Evolutionary conservation across 1,140 invertebrate genomes (phyloP).

Genomic region (Antheraea mylitta): DNA sequence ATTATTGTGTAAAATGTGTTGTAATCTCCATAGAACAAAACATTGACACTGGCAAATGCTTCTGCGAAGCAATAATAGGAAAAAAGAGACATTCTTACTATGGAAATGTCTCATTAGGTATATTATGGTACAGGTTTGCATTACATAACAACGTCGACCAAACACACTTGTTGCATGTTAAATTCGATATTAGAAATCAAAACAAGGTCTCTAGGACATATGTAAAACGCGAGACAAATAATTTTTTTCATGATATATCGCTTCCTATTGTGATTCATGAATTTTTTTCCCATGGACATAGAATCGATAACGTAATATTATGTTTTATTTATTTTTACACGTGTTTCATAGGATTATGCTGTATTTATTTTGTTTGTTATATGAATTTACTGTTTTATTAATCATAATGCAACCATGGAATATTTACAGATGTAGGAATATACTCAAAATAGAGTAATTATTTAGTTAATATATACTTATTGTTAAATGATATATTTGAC

Average conservation of each 20-base stretch:
- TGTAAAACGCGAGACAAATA: not conserved
- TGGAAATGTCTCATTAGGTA: not conserved
- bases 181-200: not conserved
- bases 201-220: conserved; percentile 2
- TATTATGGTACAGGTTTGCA: not conserved
- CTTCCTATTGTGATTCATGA: conserved; percentile 2
- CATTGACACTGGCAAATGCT: too few relatives aligned
- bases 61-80: not conserved
- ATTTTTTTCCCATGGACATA: not conserved
- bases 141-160: not conserved
- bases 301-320: not conserved
- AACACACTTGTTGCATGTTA: not conserved
- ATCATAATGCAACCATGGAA: not conserved
- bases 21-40: too few relatives aligned
- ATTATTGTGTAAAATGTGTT: too few relatives aligned
- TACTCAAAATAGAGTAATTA: too few relatives aligned
- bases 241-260: not conserved
- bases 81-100: conserved; percentile 14
- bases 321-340: conserved; percentile 3
- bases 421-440: too few relatives aligned
- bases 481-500: too few relatives aligned
- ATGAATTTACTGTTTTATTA: not conserved
- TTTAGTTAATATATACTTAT: too few relatives aligned
- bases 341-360: not conserved
- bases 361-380: not conserved